A percentile compares a stretch with the other conserved stretches of the same genome.
These are phyloP conservation scores for Larimichthys polyactis DNA, from an alignment of 2,113 vertebrate genomes.

Conservation along the genomic window DNA sequence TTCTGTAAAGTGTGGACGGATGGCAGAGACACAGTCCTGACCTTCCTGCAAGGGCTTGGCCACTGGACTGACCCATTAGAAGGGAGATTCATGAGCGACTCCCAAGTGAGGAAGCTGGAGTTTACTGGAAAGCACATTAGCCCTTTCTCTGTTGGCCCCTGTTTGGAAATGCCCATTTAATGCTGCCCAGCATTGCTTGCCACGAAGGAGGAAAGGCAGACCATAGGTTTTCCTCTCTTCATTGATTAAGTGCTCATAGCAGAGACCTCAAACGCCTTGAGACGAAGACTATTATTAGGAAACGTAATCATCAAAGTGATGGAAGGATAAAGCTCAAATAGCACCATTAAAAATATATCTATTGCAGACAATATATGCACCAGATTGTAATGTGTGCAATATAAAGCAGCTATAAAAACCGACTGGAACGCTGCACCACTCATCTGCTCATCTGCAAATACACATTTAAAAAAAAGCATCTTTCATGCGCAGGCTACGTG, in stretches of 20 bases:
- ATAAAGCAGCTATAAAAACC: constrained; percentile 18
- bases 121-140: constrained; percentile 76
- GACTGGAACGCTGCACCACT: constrained; percentile 12
- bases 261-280: constrained; percentile 38
- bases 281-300: constrained; percentile 66
- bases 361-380: constrained; percentile 20
- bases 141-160: constrained; percentile 63
- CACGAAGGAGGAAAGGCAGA: constrained; percentile 31
- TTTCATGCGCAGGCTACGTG: constrained; percentile 55
- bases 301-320: constrained; percentile 53
- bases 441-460: constrained; percentile 49
- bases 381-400: constrained; percentile 12
- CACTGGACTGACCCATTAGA: constrained; percentile 70
- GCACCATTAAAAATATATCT: constrained; percentile 50
- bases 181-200: constrained; percentile 56
- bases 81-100: constrained; percentile 63
- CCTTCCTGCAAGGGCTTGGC: constrained; percentile 77
- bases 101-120: constrained; percentile 46
- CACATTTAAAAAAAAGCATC: constrained; percentile 39
- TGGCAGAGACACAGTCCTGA: constrained; percentile 65
- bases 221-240: constrained; percentile 55
- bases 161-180: constrained; percentile 68
- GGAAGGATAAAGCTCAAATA: constrained; percentile 46
- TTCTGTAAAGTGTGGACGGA: constrained; percentile 36
- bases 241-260: constrained; percentile 52